phyloP scores from a whole-genome alignment of 1,140 invertebrate genomes.

The Drosophila lowei region DNA sequence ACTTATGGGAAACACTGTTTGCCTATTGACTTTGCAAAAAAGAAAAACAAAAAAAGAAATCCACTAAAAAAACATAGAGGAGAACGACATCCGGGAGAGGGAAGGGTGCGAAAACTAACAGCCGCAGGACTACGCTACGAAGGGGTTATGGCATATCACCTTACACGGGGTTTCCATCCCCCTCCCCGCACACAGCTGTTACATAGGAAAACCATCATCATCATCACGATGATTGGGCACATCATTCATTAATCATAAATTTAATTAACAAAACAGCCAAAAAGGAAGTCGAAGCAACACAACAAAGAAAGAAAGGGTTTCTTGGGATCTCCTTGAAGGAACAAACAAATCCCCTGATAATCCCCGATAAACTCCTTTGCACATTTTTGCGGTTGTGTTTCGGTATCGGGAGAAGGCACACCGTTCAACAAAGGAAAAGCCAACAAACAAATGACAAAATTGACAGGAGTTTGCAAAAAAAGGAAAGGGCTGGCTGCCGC shows the following conservation, averaged over 20 bases:
- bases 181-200: conserved; percentile 47
- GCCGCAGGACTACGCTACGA: conserved; percentile 22
- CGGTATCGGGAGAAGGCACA: background rate
- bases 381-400: conserved; percentile 64
- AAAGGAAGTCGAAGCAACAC: conserved; percentile 37
- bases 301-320: conserved; percentile 51
- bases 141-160: conserved; percentile 61
- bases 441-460: conserved; percentile 9
- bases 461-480: conserved; percentile 25
- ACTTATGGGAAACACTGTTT: conserved; percentile 4
- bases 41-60: conserved; percentile 32
- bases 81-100: too few relatives aligned
- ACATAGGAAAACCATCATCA: conserved; percentile 46
- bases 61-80: conserved; percentile 10
- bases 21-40: conserved; percentile 65
- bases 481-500: background rate
- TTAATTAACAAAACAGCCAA: conserved; percentile 72
- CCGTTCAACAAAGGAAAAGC: background rate
- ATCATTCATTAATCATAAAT: conserved; percentile 78
- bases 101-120: conserved; percentile 27
- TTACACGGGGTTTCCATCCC: conserved; percentile 38
- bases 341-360: conserved; percentile 13
- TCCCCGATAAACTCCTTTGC: conserved; percentile 34
- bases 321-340: conserved; percentile 11
- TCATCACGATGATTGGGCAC: conserved; percentile 32